Evolutionary conservation across 2,888 invertebrate genomes (phyloP).

Genomic region (Gasteruption jaculator): DNA sequence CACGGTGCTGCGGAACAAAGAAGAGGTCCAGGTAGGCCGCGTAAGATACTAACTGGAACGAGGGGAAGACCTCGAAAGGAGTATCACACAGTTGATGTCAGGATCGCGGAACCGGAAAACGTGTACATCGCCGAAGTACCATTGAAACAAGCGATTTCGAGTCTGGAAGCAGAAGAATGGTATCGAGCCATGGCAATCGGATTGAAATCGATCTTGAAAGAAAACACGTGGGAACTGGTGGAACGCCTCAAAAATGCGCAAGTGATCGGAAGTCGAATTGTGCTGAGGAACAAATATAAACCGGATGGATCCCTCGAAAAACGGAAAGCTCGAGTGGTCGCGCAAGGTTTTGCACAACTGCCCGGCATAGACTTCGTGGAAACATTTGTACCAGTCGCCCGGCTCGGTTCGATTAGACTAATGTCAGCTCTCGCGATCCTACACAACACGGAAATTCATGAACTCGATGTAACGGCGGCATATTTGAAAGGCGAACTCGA

Average conservation of each 20-base stretch:
- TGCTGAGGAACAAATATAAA: slow-evolving; percentile 22
- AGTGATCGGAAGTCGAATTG: slow-evolving; percentile 17
- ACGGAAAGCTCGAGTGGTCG: slow-evolving; percentile 25
- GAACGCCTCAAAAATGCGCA: slow-evolving; percentile 16
- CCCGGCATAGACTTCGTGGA: slow-evolving; percentile 24
- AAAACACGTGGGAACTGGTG: slow-evolving; percentile 27
- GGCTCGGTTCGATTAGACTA: slow-evolving; percentile 23
- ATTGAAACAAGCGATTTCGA: slow-evolving; percentile 5
- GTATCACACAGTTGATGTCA: slow-evolving; percentile 9
- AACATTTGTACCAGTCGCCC: slow-evolving; percentile 25
- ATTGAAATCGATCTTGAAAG: slow-evolving; percentile 21
- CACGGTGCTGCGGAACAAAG: background rate
- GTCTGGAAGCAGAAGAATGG: slow-evolving; percentile 20
- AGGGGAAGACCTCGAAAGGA: slow-evolving; percentile 19
- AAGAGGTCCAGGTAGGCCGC: slow-evolving; percentile 17
- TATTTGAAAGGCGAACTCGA: slow-evolving; percentile 27
- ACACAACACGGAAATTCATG: slow-evolving; percentile 21
- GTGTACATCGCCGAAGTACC: slow-evolving; percentile 14
- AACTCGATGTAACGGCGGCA: slow-evolving; percentile 28
- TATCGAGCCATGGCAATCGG: slow-evolving; percentile 22
- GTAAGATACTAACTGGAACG: slow-evolving; percentile 12
- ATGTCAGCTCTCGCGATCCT: slow-evolving; percentile 24
- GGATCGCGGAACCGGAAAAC: slow-evolving; percentile 7
- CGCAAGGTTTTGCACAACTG: slow-evolving; percentile 22
- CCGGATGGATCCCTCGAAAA: slow-evolving; percentile 21